These are phyloP conservation scores for Saxicola maurus DNA, from an alignment of 2,797 vertebrate genomes.

Conservation along the genomic window DNA sequence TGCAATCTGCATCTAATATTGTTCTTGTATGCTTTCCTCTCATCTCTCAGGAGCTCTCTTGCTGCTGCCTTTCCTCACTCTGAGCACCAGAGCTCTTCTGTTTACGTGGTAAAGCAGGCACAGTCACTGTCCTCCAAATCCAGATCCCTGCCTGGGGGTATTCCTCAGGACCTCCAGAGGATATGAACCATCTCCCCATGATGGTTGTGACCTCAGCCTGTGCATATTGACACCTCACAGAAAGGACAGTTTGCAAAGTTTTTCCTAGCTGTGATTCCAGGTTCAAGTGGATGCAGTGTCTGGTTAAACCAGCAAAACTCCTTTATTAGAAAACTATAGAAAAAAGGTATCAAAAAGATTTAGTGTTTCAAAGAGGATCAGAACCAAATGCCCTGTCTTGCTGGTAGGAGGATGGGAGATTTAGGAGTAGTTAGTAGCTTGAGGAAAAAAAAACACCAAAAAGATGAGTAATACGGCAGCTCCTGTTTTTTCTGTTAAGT, in stretches of 20 bases:
- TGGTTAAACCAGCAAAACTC: background rate
- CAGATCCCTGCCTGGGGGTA: background rate
- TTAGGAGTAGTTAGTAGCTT: background rate
- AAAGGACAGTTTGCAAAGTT: background rate
- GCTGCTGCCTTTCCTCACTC: background rate
- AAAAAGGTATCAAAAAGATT: background rate
- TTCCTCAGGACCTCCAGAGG: background rate
- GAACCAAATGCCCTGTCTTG: background rate
- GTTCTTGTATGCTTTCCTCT: background rate
- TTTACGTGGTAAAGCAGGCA: background rate
- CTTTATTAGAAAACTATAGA: background rate
- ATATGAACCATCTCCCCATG: fast-evolving
- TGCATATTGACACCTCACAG: fast-evolving
- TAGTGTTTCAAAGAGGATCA: background rate
- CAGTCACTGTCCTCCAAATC: background rate
- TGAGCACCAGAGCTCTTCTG: background rate
- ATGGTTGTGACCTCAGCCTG: background rate
- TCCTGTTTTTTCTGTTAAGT: background rate
- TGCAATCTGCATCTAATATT: background rate
- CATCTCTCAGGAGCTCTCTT: background rate
- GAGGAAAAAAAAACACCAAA: background rate
- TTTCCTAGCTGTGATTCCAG: background rate
- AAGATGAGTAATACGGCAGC: background rate
- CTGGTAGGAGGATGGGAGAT: background rate
- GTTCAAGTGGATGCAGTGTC: background rate